Percentiles rank a stretch among this genome's conserved stretches.
These are phyloP conservation scores for Himantopus leucocephalus DNA, from an alignment of 2,113 vertebrate species.

Conservation along the genomic window DNA sequence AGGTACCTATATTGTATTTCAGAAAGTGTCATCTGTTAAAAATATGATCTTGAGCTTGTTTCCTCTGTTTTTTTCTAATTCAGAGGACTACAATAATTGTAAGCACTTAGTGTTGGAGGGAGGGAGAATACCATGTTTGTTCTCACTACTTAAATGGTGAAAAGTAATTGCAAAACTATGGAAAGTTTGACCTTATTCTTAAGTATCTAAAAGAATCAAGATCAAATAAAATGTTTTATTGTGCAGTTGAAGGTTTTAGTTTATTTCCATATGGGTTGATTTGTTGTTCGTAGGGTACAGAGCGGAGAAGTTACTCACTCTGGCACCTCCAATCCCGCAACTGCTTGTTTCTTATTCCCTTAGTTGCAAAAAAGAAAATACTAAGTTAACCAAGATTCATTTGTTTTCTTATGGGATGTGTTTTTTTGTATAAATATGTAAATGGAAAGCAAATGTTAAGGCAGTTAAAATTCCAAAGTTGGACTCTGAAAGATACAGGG, in stretches of 20 bases:
- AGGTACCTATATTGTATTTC: background rate
- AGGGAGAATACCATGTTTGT: background rate
- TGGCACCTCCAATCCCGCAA: background rate
- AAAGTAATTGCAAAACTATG: constrained; percentile 39
- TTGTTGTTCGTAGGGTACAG: background rate
- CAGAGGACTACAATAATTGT: background rate
- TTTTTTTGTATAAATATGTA: background rate
- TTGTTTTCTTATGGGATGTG: background rate
- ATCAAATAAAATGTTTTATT: constrained; percentile 22
- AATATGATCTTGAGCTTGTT: background rate
- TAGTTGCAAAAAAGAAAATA: background rate
- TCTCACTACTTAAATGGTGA: background rate
- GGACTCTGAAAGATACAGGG: background rate
- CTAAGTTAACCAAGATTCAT: background rate
- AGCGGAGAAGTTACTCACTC: background rate
- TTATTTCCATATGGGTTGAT: background rate
- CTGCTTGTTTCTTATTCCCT: background rate
- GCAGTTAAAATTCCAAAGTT: background rate
- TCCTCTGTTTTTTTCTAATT: background rate
- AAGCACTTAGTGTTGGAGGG: background rate
- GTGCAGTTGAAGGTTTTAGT: constrained; percentile 5
- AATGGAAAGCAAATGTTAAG: background rate
- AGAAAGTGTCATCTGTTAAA: background rate
- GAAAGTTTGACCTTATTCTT: constrained; percentile 27
- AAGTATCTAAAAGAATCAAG: constrained; percentile 5